phyloP scores from a whole-genome alignment of 2,113 vertebrate species.

The Gallinago jamesoni region DNA sequence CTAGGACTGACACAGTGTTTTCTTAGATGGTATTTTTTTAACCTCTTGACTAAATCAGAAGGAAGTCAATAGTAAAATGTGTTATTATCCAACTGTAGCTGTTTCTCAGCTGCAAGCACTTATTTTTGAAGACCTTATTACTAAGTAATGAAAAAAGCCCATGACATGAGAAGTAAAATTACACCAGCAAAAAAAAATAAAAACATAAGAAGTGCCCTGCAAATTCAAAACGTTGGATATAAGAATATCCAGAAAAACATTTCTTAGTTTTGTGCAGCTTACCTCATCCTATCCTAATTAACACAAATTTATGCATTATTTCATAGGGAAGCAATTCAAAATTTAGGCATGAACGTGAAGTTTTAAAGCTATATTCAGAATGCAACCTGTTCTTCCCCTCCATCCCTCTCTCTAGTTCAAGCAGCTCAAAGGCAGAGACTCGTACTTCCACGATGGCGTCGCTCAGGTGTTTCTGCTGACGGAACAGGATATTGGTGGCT shows the following conservation, averaged over 20 bases:
- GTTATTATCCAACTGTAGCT: neutral
- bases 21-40: neutral
- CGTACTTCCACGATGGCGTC: constrained; percentile 92
- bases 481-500: constrained; percentile 97
- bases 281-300: neutral
- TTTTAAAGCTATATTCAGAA: neutral
- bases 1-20: neutral
- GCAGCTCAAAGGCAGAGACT: neutral
- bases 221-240: neutral
- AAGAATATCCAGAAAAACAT: neutral
- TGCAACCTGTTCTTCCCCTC: neutral
- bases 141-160: neutral
- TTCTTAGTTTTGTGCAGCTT: neutral
- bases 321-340: neutral
- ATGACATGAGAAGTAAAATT: neutral
- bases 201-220: neutral
- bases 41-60: neutral
- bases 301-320: neutral
- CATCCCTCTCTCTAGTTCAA: neutral
- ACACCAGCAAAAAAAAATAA: neutral
- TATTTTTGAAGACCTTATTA: neutral
- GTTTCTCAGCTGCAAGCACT: neutral
- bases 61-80: neutral
- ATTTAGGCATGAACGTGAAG: neutral
- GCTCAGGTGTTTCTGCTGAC: constrained; percentile 94